These are phyloP conservation scores for Tautogolabrus adspersus DNA, from an alignment of 2,113 vertebrate genomes.

Conservation along the genomic window DNA sequence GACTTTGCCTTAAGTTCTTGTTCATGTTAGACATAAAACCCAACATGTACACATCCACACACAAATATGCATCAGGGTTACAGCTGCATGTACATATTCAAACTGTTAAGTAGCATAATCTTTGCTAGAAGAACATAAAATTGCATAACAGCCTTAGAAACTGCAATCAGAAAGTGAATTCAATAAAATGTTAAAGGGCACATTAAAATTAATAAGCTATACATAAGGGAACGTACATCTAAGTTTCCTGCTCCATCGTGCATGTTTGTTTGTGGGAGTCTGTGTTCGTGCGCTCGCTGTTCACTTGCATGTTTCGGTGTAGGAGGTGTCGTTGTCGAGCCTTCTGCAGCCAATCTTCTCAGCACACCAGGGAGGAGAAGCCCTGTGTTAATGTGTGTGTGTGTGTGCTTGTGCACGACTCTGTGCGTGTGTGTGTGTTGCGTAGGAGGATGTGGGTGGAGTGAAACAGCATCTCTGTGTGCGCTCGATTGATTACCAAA, in stretches of 20 bases:
- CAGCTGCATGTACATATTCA: background rate
- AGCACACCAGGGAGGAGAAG: constrained; percentile 56
- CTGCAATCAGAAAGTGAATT: constrained; percentile 24
- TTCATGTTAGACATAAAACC: background rate
- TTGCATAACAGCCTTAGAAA: background rate
- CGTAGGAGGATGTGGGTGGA: constrained; percentile 75
- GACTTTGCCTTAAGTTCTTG: background rate
- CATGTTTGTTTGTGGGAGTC: constrained; percentile 46
- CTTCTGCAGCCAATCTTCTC: constrained; percentile 71
- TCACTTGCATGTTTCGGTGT: constrained; percentile 75
- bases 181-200: constrained; percentile 42
- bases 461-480: constrained; percentile 63
- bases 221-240: background rate
- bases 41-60: background rate
- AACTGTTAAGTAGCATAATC: constrained; percentile 6
- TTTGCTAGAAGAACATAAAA: background rate
- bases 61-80: background rate
- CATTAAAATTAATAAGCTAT: constrained; percentile 7
- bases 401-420: constrained; percentile 23
- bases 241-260: constrained; percentile 13
- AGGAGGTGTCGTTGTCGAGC: constrained; percentile 78
- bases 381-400: constrained; percentile 18
- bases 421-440: constrained; percentile 52
- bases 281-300: constrained; percentile 56
- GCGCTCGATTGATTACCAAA: constrained; percentile 60